phyloP scores from a whole-genome alignment of 2,888 invertebrate genomes.

The Stegophylla sp. region DNA sequence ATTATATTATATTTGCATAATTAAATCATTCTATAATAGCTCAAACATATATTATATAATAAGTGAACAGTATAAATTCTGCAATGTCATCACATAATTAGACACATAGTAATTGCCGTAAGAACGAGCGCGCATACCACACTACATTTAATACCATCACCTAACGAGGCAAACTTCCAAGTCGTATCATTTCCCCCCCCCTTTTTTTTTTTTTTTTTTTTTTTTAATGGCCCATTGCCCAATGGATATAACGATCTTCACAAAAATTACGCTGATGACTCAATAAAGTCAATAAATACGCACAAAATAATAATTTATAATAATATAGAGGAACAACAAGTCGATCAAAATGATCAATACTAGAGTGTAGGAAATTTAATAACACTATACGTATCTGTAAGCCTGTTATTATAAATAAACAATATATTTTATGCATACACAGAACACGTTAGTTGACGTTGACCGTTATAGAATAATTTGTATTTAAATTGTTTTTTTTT shows the following conservation, averaged over 20 bases:
- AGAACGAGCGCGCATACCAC: neutral
- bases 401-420: no score
- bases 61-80: neutral
- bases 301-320: no score
- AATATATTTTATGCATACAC: no score
- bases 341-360: no score
- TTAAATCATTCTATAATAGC: neutral
- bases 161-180: conserved; percentile 17
- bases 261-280: conserved; percentile 20
- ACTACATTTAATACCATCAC: conserved; percentile 1
- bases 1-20: conserved; percentile 12
- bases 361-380: no score
- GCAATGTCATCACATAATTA: conserved; percentile 8
- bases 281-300: conserved; percentile 19
- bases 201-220: no score
- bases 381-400: no score
- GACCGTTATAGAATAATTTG: no score
- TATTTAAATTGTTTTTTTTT: no score
- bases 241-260: conserved; percentile 1
- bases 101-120: conserved; percentile 3
- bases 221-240: conserved; percentile 19
- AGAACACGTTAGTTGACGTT: no score
- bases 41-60: conserved; percentile 8
- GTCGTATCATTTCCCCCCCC: neutral
- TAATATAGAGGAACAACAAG: no score